Conservation (phyloP, 64 coral and sea anemone species). For the Pachyseris speciosa region DNA sequence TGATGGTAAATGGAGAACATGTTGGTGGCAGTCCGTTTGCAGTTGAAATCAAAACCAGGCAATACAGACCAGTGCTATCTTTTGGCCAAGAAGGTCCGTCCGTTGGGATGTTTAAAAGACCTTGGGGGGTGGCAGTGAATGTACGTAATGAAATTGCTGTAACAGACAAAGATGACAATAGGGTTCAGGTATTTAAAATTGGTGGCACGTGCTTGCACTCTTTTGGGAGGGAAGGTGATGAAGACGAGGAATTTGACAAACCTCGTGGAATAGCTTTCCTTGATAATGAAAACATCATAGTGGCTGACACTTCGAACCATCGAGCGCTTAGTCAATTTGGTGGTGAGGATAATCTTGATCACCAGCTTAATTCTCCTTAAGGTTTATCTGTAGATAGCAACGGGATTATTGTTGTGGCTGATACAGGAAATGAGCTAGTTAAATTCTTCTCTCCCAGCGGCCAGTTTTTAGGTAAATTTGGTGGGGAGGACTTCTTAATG, state of each 20-base stretch:
- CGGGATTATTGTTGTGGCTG: not conserved
- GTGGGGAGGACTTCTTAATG: not conserved
- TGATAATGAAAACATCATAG: not conserved
- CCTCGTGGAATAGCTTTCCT: conserved; percentile 55
- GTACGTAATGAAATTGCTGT: conserved; percentile 18
- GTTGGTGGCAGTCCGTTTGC: conserved; percentile 50
- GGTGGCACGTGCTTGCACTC: conserved; percentile 27
- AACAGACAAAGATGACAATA: conserved; percentile 54
- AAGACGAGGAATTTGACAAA: not conserved
- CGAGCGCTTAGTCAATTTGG: not conserved
- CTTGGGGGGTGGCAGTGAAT: conserved; percentile 44
- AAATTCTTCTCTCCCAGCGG: not conserved
- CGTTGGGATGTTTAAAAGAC: conserved; percentile 50
- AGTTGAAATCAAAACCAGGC: conserved; percentile 26
- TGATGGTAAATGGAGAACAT: conserved; percentile 32
- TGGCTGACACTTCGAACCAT: not conserved
- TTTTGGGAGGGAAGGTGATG: conserved; percentile 33
- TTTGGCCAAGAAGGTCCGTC: conserved; percentile 45
- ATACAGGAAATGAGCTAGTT: not conserved
- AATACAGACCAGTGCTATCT: conserved; percentile 44
- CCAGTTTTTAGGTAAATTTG: not conserved
- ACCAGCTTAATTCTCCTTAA: not conserved
- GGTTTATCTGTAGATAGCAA: not conserved
- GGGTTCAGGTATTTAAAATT: conserved; percentile 26
- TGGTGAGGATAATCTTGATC: not conserved